Evolutionary conservation across 2,888 invertebrate species (phyloP), one percentile per base, ranked within the genome.

Genomic region (Cosmia trapezina): DNA sequence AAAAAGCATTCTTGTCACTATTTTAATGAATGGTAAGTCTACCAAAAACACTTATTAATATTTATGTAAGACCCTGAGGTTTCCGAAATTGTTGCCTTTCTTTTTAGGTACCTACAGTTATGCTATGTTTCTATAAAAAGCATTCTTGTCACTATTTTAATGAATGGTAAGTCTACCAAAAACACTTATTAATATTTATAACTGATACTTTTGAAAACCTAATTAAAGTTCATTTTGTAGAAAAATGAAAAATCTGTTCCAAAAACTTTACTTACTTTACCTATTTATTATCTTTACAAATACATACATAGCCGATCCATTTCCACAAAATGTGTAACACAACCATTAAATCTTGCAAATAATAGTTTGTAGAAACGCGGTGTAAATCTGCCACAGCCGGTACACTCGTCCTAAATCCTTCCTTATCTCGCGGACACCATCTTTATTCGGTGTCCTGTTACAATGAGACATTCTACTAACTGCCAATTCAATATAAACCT

Each of bases 371-470:
- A 89, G 89, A 89, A 79, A 76, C 87, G 81, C 77, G 87, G 87
- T 85, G 87, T 89, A 91, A 91, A 91, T 89, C 89, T 89, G 83
- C 80, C 86, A 83, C 81, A 80, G 80, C 88, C 86, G 89, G 87
- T 87, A 87, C 85, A 62, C 61, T 70, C 86, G 83, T 86, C 83
- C 87, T 92, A 93, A 94, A 92, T 93, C 92, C 91, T 91, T 89
- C 83, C 90, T 93, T 94, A 94, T 94, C 94, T 90, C 73, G 83
- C 85, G 90, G 90, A 92, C 91, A 91, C 91, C 89, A 94, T 94
- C 94, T 91, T 82, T 86, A 88, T 84, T 78, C 51, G 91, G 94
- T 94, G 91, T 94, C 89, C 83, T 87, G 90, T 94, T 94, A 94
- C 94, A 86, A 87, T 87, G 88, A 90, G 88, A 91, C 91, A 87